Evolutionary conservation across 2,113 vertebrate species (phyloP).

Genomic region (Halcyon senegalensis): DNA sequence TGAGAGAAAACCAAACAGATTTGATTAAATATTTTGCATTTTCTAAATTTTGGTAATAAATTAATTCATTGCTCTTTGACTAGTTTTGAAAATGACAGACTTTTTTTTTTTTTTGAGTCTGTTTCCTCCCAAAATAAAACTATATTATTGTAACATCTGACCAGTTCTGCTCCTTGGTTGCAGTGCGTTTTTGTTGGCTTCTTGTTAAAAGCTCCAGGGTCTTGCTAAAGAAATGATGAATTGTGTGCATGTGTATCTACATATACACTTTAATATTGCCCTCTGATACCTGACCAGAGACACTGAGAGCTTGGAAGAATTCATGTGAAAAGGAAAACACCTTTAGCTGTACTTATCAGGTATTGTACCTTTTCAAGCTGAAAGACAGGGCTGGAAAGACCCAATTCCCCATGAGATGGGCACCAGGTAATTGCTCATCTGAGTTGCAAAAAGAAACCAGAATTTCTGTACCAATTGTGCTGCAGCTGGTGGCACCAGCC

Average conservation of each 20-base stretch:
- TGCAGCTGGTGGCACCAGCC: accelerated
- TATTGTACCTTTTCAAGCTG: background rate
- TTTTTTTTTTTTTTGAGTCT: background rate
- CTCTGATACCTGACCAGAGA: background rate
- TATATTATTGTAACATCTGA: background rate
- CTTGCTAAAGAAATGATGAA: background rate
- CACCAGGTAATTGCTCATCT: background rate
- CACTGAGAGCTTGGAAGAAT: background rate
- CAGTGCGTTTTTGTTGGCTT: background rate
- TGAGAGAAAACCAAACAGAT: background rate
- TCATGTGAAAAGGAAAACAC: background rate
- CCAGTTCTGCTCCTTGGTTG: background rate
- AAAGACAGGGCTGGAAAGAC: background rate
- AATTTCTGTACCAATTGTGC: background rate
- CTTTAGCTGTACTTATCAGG: background rate
- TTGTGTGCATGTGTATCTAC: background rate
- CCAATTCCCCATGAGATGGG: background rate
- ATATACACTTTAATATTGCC: background rate
- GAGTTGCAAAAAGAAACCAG: background rate
- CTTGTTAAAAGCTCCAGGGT: background rate
- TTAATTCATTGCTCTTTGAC: background rate
- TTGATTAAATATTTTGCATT: background rate
- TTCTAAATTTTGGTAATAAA: background rate
- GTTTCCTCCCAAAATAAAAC: background rate
- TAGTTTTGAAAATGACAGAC: background rate